Evolutionary conservation across 2,113 vertebrate genomes (phyloP).

Genomic region (Gorsachius goisagi): DNA sequence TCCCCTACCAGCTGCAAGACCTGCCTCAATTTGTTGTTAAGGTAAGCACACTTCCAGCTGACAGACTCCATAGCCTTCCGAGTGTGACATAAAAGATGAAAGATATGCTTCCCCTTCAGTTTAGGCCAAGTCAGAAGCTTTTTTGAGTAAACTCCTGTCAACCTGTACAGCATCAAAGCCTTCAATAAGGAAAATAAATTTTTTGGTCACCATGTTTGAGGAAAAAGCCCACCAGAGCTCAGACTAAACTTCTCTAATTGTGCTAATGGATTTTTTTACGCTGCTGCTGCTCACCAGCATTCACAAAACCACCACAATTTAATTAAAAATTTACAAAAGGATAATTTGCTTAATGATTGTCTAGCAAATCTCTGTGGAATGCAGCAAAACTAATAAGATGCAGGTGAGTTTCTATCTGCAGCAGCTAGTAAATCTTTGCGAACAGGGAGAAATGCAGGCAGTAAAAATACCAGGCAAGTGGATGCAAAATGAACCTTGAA

Average conservation of each 20-base stretch:
- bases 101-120: background rate
- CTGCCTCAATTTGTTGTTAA: background rate
- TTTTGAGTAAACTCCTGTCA: background rate
- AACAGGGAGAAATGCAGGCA: background rate
- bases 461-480: background rate
- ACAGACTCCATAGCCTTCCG: background rate
- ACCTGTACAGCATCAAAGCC: background rate
- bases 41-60: background rate
- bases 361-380: background rate
- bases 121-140: background rate
- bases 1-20: background rate
- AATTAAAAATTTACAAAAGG: background rate
- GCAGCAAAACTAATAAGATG: background rate
- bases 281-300: background rate
- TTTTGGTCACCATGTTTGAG: background rate
- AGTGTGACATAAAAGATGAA: background rate
- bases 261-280: background rate
- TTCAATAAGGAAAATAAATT: background rate
- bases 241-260: background rate
- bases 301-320: background rate
- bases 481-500: slow-evolving; percentile 2
- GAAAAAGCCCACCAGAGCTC: background rate
- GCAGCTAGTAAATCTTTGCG: background rate
- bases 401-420: background rate
- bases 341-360: slow-evolving; percentile 1